phyloP scores from a whole-genome alignment of 2,113 vertebrate species.

The Nerophis ophidion region DNA sequence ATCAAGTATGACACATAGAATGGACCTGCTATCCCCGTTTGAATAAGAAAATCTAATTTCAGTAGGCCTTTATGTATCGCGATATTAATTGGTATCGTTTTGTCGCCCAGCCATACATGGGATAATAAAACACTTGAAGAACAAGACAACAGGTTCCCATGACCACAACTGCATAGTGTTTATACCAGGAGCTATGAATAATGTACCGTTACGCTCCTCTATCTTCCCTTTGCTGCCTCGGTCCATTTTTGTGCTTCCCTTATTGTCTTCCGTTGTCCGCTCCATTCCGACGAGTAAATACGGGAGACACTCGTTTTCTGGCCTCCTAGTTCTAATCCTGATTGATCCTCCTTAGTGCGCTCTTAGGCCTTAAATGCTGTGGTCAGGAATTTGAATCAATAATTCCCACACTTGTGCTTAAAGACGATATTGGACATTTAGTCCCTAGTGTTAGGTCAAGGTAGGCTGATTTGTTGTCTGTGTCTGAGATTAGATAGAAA shows the following conservation, averaged over 20 bases:
- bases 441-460: background rate
- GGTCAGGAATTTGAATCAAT: conserved; percentile 17
- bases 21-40: too few relatives aligned
- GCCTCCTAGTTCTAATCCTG: conserved; percentile 45
- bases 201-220: background rate
- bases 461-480: background rate
- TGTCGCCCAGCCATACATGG: too few relatives aligned
- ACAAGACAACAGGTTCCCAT: too few relatives aligned
- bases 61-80: too few relatives aligned
- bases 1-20: too few relatives aligned
- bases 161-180: too few relatives aligned
- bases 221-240: background rate
- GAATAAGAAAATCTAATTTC: too few relatives aligned
- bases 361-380: conserved; percentile 15
- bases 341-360: conserved; percentile 46
- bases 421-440: background rate
- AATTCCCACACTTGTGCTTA: background rate
- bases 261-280: too few relatives aligned
- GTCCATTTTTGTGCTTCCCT: background rate
- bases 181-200: background rate
- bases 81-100: too few relatives aligned
- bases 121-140: too few relatives aligned
- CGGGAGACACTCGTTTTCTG: conserved; percentile 7
- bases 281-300: too few relatives aligned
- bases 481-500: conserved; percentile 1